These are phyloP conservation scores for Macrosiphum euphorbiae DNA, from an alignment of 2,888 invertebrate genomes.

Conservation along the genomic window DNA sequence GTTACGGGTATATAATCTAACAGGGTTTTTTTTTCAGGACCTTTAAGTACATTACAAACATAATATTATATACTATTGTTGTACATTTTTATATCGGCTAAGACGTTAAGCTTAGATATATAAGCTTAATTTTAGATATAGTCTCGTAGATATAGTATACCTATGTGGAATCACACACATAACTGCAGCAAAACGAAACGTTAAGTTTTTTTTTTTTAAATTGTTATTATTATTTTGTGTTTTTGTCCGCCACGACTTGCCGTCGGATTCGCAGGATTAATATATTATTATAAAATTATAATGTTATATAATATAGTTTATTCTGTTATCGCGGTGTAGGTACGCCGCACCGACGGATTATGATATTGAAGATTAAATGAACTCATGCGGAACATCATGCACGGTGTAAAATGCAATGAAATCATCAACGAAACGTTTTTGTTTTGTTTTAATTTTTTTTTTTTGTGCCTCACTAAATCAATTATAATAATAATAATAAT, in stretches of 20 bases:
- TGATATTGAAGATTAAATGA: background rate
- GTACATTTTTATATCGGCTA: background rate
- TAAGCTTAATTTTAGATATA: background rate
- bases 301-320: background rate
- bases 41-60: background rate
- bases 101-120: too few species aligned
- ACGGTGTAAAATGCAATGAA: background rate
- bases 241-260: background rate
- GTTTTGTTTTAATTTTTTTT: background rate
- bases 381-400: background rate
- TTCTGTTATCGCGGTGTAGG: background rate
- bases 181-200: background rate
- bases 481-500: background rate
- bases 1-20: background rate
- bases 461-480: background rate
- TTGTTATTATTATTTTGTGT: background rate
- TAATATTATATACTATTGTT: background rate
- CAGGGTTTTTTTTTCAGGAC: background rate
- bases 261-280: background rate
- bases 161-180: background rate
- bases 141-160: background rate
- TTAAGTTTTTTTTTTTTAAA: background rate
- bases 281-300: background rate
- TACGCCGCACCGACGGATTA: background rate
- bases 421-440: background rate